Base-by-base conservation (phyloP, 2,113 vertebrate genomes). In the Theristicus caerulescens region DNA sequence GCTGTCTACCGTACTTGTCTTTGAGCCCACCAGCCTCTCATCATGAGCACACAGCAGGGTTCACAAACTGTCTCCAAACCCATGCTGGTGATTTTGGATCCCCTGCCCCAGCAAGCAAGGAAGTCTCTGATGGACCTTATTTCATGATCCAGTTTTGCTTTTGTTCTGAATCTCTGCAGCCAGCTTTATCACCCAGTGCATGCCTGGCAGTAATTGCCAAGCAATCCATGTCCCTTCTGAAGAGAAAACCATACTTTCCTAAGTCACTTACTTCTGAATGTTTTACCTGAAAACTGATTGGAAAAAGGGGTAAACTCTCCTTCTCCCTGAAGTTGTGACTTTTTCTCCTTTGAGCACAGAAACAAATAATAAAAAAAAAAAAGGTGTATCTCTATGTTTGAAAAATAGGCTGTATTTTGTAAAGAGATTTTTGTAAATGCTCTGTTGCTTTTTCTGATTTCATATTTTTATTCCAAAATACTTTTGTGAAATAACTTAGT, bases 351-450 rank as follows among this genome's bases (percentile, higher is more conserved):
- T 82, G 11, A 58, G 11, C 4, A 10, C 9, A 85, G 34, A 85
- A 80, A 67, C 2, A 47, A 10, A 4, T 42, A 26, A 17, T n/a
- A 62, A 31, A 65, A 54, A 16, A 65, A 18, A 5, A 26, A 47
- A 21, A 6, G 2, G 0, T 8, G 0, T 22, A 16, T 64, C 2
- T 52, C 19, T 44, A 5, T 44, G 12, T 5, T 58, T 57, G 52
- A 89, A 80, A 70, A 78, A 54, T 8, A 76, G 32, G 18, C 5
- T 83, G 5, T 6, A 15, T 64, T 84, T 77, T 74, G 21, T 14
- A 55, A 19, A 42, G 38, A 74, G 12, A n/a, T 47, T 4, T 46
- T 40, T 46, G 7, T 27, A 67, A 86, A 80, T 44, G 5, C 4
- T 44, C 6, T 72, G 10, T 61, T 66, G 20, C 4, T 46, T 90